Evolutionary conservation across 2,888 invertebrate genomes (phyloP), one percentile per base, ranked within the genome.

Genomic region (Eupeodes latifasciatus): DNA sequence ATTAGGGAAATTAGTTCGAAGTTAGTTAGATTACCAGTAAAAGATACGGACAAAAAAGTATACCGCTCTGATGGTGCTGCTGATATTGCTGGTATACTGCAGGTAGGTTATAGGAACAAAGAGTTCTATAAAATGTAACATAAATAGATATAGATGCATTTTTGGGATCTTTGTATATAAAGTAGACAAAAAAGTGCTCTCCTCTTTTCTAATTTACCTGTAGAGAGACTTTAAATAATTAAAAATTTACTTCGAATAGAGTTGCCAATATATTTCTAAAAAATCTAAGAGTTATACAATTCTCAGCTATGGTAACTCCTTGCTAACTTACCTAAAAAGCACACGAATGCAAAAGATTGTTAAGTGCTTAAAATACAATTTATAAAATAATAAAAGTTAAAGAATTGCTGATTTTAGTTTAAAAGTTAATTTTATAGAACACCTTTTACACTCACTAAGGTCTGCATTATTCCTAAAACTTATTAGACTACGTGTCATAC

Each of bases 1-100:
- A 87, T 87, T 87, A 87, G 84, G 80, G 72, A 84, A 87, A 87
- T 87, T 87, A 87, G 87, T 83, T 87, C 87, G 86, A 83, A 80
- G 80, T 19, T 55, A 87, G 79, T 80, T 77, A 80, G 80, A 87
- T 87, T 87, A 67, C 66, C 40, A 83, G 67, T 49, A 11, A 62
- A 71, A 83, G 86, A 87, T 80, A 71, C 47, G 9, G 4, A 53
- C 57, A 47, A 66, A 53, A 80, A 72, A 71, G 19, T 53, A 61
- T 69, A 82, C 62, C 57, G 47, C 49, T 40, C 40, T 7, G 9
- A 5, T 5, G 5, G 6, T 40, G 9, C 40, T 40, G 5, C 40
- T 36, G 11, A 53, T 57, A 12, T 16, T 27, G 27, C 16, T 47
- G 66, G 66, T 47, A 27, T 27, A 3, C 27, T 27, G 27, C 2